These are phyloP conservation scores for Leucophenga maculata DNA, from an alignment of 2,888 invertebrate species.

Conservation along the genomic window DNA sequence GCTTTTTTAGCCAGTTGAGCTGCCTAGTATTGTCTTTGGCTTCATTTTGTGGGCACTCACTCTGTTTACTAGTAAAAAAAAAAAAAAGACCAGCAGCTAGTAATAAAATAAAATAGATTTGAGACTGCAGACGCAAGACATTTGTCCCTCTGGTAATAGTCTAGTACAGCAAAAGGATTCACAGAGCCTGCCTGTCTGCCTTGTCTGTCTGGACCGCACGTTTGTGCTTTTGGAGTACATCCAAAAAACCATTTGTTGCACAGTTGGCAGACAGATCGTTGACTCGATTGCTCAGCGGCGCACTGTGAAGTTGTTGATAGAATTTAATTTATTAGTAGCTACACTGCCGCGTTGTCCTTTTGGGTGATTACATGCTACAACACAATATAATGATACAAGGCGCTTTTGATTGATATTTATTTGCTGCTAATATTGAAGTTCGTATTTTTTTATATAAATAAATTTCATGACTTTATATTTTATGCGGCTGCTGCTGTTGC, in stretches of 20 bases:
- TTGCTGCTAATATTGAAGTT: constrained; percentile 1
- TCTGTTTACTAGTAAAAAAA: background rate
- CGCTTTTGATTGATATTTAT: too few species aligned
- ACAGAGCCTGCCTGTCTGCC: background rate
- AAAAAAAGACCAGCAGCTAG: background rate
- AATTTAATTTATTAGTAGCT: constrained; percentile 17
- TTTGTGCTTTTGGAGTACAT: constrained; percentile 48
- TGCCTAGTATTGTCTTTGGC: background rate
- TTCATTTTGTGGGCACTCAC: background rate
- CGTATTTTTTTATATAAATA: background rate
- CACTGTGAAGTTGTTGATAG: constrained; percentile 25
- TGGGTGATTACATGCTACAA: too few species aligned
- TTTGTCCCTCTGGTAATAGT: constrained; percentile 5
- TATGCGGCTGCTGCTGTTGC: background rate
- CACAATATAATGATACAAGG: too few species aligned
- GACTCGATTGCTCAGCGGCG: background rate
- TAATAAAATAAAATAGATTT: constrained; percentile 6
- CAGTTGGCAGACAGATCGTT: constrained; percentile 21
- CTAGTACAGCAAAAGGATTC: background rate
- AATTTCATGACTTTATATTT: constrained; percentile 12
- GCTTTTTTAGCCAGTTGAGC: background rate
- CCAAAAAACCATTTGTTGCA: constrained; percentile 69
- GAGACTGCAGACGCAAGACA: background rate
- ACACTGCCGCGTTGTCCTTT: too few species aligned
- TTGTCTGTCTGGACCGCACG: background rate